Percentiles rank a stretch among this genome's conserved stretches.
Conservation (phyloP, 53 echinoderm and acorn worm species). For the Astropecten irregularis region DNA sequence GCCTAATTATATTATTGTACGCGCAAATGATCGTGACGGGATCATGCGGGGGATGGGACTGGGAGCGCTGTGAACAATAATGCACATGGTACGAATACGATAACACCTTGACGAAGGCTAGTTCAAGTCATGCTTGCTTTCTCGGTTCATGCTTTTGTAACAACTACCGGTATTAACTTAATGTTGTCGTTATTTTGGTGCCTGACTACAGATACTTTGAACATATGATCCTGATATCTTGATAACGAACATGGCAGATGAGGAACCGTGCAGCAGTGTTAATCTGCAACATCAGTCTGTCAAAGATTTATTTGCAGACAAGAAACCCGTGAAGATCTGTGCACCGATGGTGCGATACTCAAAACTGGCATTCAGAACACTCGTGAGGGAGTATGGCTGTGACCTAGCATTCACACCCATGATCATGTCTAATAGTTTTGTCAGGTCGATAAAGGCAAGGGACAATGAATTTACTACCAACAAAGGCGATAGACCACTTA, state of each 20-base stretch:
- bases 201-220: background rate
- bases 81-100: no score
- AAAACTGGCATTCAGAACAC: constrained; percentile 87
- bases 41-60: no score
- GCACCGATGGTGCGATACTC: constrained; percentile 97
- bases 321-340: constrained; percentile 77
- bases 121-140: no score
- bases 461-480: constrained; percentile 96
- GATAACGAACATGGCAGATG: background rate
- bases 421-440: constrained; percentile 94
- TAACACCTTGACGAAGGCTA: no score
- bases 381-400: constrained; percentile 85
- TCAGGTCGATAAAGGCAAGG: constrained; percentile 89
- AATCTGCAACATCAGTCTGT: background rate
- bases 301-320: constrained; percentile 35
- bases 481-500: constrained; percentile 76
- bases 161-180: no score
- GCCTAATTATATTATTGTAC: no score
- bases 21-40: no score
- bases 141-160: no score
- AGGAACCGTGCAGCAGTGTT: background rate
- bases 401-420: constrained; percentile 91
- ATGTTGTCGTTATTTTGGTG: constrained; percentile 3
- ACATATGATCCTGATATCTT: background rate
- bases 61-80: no score